These are phyloP conservation scores for Nudaria mundana DNA, from an alignment of 2,888 invertebrate genomes.

Conservation along the genomic window DNA sequence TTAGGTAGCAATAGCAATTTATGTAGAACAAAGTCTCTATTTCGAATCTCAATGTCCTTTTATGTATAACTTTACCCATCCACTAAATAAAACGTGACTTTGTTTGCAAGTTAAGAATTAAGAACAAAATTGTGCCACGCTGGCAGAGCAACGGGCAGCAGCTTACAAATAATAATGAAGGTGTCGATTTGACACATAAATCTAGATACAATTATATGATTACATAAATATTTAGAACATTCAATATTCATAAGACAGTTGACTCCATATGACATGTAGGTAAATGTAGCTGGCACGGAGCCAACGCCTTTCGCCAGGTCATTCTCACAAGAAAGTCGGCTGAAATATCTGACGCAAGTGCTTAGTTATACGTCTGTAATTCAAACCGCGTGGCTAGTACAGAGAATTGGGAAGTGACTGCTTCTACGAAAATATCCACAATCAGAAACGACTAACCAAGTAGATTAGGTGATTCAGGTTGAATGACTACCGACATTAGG, in stretches of 20 bases:
- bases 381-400: slow-evolving; percentile 30
- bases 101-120: too few species aligned
- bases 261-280: slow-evolving; percentile 23
- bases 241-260: slow-evolving; percentile 27
- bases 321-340: slow-evolving; percentile 52
- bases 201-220: neutral
- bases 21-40: too few species aligned
- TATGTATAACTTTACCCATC: too few species aligned
- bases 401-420: slow-evolving; percentile 7
- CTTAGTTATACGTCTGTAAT: slow-evolving; percentile 25
- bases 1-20: too few species aligned
- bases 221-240: slow-evolving; percentile 31
- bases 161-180: too few species aligned
- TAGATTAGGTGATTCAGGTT: slow-evolving; percentile 24
- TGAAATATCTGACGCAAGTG: slow-evolving; percentile 46
- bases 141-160: too few species aligned
- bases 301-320: slow-evolving; percentile 64
- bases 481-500: too few species aligned
- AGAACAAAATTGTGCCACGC: too few species aligned
- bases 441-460: slow-evolving; percentile 19
- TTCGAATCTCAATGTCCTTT: too few species aligned
- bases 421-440: slow-evolving; percentile 23
- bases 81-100: too few species aligned
- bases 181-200: slow-evolving; percentile 6
- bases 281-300: slow-evolving; percentile 40